These are phyloP conservation scores for Chalcosyrphus nemorum DNA, from an alignment of 2,888 invertebrate genomes.

Conservation along the genomic window DNA sequence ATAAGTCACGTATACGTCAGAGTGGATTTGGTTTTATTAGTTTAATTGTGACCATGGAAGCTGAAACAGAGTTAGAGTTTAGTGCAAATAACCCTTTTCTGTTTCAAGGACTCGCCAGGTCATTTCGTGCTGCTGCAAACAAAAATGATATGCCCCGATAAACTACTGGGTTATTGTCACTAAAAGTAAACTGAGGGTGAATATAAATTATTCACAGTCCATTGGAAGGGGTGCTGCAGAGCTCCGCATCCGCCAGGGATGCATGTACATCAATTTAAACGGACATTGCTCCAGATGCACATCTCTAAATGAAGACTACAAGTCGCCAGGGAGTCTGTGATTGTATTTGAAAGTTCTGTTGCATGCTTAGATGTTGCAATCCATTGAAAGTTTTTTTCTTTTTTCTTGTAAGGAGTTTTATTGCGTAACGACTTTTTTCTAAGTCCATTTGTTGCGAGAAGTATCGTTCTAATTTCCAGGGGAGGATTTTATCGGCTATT, in stretches of 20 bases:
- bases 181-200: neutral
- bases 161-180: neutral
- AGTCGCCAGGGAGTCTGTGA: slow-evolving; percentile 11
- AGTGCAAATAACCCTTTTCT: neutral
- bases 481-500: neutral
- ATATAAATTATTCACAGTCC: neutral
- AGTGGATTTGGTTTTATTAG: slow-evolving; percentile 1
- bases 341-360: neutral
- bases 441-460: neutral
- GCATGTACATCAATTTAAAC: slow-evolving; percentile 20
- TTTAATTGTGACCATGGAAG: neutral
- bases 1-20: slow-evolving; percentile 6
- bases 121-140: too few relatives aligned
- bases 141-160: neutral
- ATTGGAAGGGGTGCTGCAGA: neutral
- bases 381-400: neutral
- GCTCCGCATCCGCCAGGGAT: too few relatives aligned
- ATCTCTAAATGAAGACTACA: neutral
- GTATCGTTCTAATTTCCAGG: neutral
- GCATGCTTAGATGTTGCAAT: neutral
- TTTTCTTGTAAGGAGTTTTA: neutral
- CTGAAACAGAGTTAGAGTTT: neutral
- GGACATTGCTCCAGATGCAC: slow-evolving; percentile 6
- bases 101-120: neutral
- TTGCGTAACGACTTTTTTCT: neutral